Conservation (phyloP, 2,888 invertebrate species). For the Lasioglossum figueresi region DNA sequence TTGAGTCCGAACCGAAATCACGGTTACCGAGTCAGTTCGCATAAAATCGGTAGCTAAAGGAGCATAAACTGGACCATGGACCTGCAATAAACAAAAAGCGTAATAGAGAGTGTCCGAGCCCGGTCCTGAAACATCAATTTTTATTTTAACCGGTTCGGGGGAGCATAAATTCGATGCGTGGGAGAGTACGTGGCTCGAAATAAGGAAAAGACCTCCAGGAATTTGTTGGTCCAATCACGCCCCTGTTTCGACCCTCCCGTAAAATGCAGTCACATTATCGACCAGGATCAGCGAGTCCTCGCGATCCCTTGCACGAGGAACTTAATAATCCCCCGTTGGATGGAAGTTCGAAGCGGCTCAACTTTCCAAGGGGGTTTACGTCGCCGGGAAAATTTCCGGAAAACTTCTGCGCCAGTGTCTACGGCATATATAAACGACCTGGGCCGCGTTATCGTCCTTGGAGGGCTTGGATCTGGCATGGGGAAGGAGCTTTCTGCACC, state of each 20-base stretch:
- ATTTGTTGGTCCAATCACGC: constrained; percentile 37
- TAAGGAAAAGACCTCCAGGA: not conserved
- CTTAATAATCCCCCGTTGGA: constrained; percentile 44
- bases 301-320: constrained; percentile 30
- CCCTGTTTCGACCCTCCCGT: constrained; percentile 7
- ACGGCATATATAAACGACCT: not conserved
- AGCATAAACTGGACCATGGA: not conserved
- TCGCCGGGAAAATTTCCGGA: constrained; percentile 13
- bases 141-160: not conserved
- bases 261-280: constrained; percentile 34
- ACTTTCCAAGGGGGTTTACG: constrained; percentile 24
- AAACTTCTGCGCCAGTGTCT: constrained; percentile 6
- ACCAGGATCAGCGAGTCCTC: constrained; percentile 26
- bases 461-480: not conserved
- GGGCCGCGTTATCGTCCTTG: not conserved
- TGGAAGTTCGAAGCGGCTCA: constrained; percentile 24
- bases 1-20: not conserved
- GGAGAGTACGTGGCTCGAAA: not conserved
- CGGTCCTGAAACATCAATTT: not conserved
- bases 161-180: not conserved
- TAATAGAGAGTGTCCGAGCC: not conserved
- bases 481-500: not conserved
- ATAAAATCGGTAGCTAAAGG: not conserved
- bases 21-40: not conserved
- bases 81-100: not conserved